phyloP scores from a whole-genome alignment of 2,113 vertebrate species.

The Neogobius melanostomus region DNA sequence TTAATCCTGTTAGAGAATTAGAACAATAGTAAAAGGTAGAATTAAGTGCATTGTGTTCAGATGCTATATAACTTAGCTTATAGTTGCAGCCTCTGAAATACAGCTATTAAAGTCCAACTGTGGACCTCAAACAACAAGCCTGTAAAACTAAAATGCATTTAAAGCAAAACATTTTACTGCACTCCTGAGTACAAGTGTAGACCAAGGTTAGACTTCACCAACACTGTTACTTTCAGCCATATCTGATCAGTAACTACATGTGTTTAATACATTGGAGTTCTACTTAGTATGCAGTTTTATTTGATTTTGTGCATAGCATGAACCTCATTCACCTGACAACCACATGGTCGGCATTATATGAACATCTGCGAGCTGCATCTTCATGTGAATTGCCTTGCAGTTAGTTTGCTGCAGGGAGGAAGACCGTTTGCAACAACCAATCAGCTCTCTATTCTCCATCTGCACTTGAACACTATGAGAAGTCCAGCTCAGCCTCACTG shows the following conservation, averaged over 20 bases:
- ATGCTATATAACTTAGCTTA: background rate
- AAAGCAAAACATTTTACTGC: background rate
- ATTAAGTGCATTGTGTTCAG: background rate
- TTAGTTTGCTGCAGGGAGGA: conserved; percentile 64
- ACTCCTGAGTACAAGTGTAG: background rate
- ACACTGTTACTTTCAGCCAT: background rate
- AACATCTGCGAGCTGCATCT: conserved; percentile 73
- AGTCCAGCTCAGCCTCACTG: conserved; percentile 47
- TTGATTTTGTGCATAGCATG: conserved; percentile 38
- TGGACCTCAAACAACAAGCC: conserved; percentile 3
- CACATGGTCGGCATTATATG: conserved; percentile 65
- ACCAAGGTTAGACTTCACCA: background rate
- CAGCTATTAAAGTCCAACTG: conserved; percentile 3
- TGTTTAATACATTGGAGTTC: background rate
- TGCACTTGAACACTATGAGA: conserved; percentile 55
- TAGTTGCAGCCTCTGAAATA: background rate
- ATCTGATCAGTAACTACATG: background rate
- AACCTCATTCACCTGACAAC: conserved; percentile 67
- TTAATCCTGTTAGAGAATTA: background rate
- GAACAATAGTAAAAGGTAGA: background rate
- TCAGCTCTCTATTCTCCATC: conserved; percentile 63
- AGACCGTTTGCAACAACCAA: conserved; percentile 63
- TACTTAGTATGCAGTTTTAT: background rate
- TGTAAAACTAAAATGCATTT: background rate
- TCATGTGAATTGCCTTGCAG: conserved; percentile 71